Evolutionary conservation across 1,140 invertebrate genomes (phyloP), one percentile per base, ranked within the genome.

Genomic region (Hypothenemus hampei): DNA sequence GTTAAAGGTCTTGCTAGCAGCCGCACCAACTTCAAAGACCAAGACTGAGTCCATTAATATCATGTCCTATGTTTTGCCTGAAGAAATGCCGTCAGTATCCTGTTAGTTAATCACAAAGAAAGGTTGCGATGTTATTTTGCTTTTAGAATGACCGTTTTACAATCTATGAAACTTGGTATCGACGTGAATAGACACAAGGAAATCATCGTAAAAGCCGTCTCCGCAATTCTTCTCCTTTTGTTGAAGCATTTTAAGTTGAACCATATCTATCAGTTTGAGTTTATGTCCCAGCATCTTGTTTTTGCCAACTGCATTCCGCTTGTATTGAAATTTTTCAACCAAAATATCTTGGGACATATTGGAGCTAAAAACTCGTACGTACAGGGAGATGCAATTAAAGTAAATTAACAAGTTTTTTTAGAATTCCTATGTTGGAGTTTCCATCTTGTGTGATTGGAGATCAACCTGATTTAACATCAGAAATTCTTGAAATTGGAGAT

Each of bases 181-280:
- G 97, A 99, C 78, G 91, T 98, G 4, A 97, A 97, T 69, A 81
- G 97, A 23, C 97, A 99, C 70, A 99, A 99, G 70, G 95, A 99
- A 79, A 95, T 99, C 31, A 94, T 99, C 59, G 93, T 98, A 0
- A 99, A 99, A 78, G 89, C 95, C 8, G 91, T 98, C 0, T 97
- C 95, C 29, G 93, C 89, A 3, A 92, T 98, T 54, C 77, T 99
- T 35, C 72, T 99, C 40, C 74, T 99, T 7, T 77, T 99, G 26
- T 75, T 99, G 36, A 99, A 99, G 73, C 96, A 98, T 75, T 95
- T 99, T 61, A 98, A 99, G 77, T 77, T 98, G n/a, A 99, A 98
- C 77, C 97, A 99, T 73, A 81, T 98, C 10, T 99, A 98, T 73
- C 93, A 98, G 75, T 99, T 98, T 78, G 97, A 99, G 75, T 98